Percentiles rank a stretch among this genome's conserved stretches.
Conservation (phyloP, 2,113 vertebrate genomes). For the Zeus faber region DNA sequence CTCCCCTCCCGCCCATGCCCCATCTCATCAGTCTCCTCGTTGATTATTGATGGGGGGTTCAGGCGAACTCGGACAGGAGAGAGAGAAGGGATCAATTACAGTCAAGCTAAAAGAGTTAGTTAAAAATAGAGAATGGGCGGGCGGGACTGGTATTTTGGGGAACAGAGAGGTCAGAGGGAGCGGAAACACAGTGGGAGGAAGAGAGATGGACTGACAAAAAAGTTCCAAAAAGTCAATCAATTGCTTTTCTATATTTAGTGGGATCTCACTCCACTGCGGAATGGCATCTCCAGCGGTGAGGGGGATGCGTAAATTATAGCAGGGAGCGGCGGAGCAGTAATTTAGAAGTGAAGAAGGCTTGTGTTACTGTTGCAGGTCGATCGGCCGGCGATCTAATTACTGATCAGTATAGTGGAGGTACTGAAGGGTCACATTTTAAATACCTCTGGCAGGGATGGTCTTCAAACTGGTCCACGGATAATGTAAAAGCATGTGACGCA, state of each 20-base stretch:
- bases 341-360: slow-evolving; percentile 43
- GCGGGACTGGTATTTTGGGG: slow-evolving; percentile 21
- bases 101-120: slow-evolving; percentile 26
- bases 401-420: slow-evolving; percentile 37
- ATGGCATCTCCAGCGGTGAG: too few relatives aligned
- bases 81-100: slow-evolving; percentile 47
- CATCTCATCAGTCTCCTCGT: slow-evolving; percentile 39
- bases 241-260: too few relatives aligned
- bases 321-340: slow-evolving; percentile 18
- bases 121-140: slow-evolving; percentile 30
- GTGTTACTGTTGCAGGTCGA: slow-evolving; percentile 49
- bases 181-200: neutral
- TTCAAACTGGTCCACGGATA: slow-evolving; percentile 22
- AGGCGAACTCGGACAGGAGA: slow-evolving; percentile 26
- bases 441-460: slow-evolving; percentile 8
- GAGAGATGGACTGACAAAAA: neutral
- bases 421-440: neutral
- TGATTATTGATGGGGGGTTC: slow-evolving; percentile 48
- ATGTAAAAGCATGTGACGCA: slow-evolving; percentile 34
- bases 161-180: slow-evolving; percentile 10
- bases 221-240: neutral
- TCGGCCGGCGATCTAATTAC: slow-evolving; percentile 53
- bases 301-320: slow-evolving; percentile 17
- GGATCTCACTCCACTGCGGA: too few relatives aligned
- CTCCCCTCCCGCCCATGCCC: slow-evolving; percentile 36